Base-by-base conservation (phyloP, 2,113 vertebrate species). In the Suncus etruscus region DNA sequence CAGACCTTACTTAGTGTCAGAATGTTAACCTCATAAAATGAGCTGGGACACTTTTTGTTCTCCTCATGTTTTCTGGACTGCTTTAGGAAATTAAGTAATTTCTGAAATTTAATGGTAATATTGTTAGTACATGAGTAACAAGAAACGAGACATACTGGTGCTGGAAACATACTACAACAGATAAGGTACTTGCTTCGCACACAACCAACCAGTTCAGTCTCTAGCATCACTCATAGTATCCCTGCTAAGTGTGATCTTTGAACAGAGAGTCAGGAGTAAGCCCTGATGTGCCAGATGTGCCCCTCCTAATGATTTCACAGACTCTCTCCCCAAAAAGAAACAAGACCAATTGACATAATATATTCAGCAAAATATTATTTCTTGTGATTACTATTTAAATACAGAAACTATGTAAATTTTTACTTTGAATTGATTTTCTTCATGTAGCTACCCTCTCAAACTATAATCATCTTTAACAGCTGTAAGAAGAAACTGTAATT, bases 301-400 rank as follows among this genome's bases (percentile, higher is more conserved):
- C 39, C 39, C 39, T 39, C 39, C 39, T 39, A 39, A 39, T 39
- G 39, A 39, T 39, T 39, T 39, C 39, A 39, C 5, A 39, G 39
- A 39, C 39, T 16, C 15, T 16, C 54, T 12, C 54, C 5, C 2
- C 58, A 61, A 61, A 61, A 61, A 61, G 58, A 61, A 22, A 61
- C 58, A 61, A 61, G 4, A 48, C 24, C 51, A 24, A 8, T 39
- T 9, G 50, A 69, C 27, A 11, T 1, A 61, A 61, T 54, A 1
- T 83, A 65, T 81, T 85, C 85, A 82, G 31, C 72, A 82, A n/a
- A 24, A n/a, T 63, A 68, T 31, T 22, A 16, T 81, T 74, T 95
- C 45, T 39, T 12, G 45, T 72, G 45, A 12, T 58, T 87, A 72
- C 54, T 79, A n/a, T 29, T 82, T 89, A 86, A 63, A 20, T 68